phyloP scores from a whole-genome alignment of 1,140 invertebrate genomes.

The Macrocentrus cingulum region DNA sequence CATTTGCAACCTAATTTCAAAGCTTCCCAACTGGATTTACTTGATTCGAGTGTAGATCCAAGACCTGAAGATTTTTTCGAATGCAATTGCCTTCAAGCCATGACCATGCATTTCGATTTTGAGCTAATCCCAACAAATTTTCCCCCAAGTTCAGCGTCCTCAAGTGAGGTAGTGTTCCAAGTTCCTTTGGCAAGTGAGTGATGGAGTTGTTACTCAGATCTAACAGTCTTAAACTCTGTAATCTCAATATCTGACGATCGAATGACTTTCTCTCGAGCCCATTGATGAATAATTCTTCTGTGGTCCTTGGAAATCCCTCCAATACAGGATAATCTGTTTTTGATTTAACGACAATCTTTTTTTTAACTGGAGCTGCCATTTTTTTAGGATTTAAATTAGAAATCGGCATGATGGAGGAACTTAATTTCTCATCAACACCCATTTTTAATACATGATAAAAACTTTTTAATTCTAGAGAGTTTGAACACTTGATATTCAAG shows the following conservation, averaged over 20 bases:
- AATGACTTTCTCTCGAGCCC: slow-evolving; percentile 66
- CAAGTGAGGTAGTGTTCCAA: slow-evolving; percentile 69
- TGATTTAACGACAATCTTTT: slow-evolving; percentile 65
- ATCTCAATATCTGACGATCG: slow-evolving; percentile 66
- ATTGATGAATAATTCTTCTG: slow-evolving; percentile 62
- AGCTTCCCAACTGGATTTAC: slow-evolving; percentile 41
- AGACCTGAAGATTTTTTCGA: slow-evolving; percentile 56
- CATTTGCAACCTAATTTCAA: background rate
- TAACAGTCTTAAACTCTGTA: slow-evolving; percentile 68
- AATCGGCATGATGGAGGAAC: slow-evolving; percentile 45
- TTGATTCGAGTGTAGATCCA: slow-evolving; percentile 68
- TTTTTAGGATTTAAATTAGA: slow-evolving; percentile 60
- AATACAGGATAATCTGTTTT: slow-evolving; percentile 66
- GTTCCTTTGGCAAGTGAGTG: slow-evolving; percentile 69
- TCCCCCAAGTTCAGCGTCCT: slow-evolving; percentile 70
- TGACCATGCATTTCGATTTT: slow-evolving; percentile 60
- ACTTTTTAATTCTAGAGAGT: slow-evolving; percentile 65
- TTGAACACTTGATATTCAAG: slow-evolving; percentile 67
- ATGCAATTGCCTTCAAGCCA: slow-evolving; percentile 65
- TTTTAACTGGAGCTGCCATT: slow-evolving; percentile 55
- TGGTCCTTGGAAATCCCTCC: slow-evolving; percentile 69
- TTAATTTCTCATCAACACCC: slow-evolving; percentile 63
- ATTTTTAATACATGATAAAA: slow-evolving; percentile 68
- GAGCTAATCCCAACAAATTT: slow-evolving; percentile 67
- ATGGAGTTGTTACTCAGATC: slow-evolving; percentile 80